Evolutionary conservation across 2,888 invertebrate species (phyloP), one percentile per base, ranked within the genome.

Genomic region (Rugalucina vietnamica): DNA sequence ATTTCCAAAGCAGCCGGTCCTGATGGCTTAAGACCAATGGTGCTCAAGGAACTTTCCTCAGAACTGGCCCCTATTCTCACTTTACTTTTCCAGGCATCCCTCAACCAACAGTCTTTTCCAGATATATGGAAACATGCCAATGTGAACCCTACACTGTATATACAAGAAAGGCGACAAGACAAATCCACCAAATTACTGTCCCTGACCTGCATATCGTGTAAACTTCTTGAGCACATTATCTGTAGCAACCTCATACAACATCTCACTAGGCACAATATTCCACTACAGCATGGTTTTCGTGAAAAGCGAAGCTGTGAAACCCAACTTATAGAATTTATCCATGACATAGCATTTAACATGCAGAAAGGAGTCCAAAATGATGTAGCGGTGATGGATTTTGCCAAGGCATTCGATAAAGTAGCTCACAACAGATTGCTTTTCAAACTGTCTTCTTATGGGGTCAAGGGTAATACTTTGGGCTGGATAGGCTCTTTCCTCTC

Each of bases 121-220:
- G 72, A 72, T 43, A 72, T 72, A 10, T 72, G 72, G 72, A 72
- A 72, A 39, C 72, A 39, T 43, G 72, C 72, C 39, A 72, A 72
- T 72, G 72, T 72, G 27, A 72, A 27, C 24, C 72, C 39, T 39
- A n/a, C n/a, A n/a, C n/a, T n/a, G n/a, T n/a, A 72, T 72, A 18
- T 72, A 72, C 72, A 72, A 72, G 72, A 72, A 39, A 43, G 39
- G 39, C 1, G 49, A 72, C 24, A 72, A 72, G 49, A n/a, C n/a
- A n/a, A n/a, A n/a, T n/a, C n/a, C n/a, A n/a, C n/a, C n/a, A n/a
- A n/a, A n/a, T 18, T 72, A 72, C 27, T 65, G 65, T 65, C 65
- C 32, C 21, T 65, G 65, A 65, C 65, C 65, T 65, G 65, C 21
- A 65, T 65, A 34, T 65, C 65, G 34, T 65, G 65, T 65, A 65